Conservation (phyloP, 2,113 vertebrate genomes). For the Mesocricetus auratus region DNA sequence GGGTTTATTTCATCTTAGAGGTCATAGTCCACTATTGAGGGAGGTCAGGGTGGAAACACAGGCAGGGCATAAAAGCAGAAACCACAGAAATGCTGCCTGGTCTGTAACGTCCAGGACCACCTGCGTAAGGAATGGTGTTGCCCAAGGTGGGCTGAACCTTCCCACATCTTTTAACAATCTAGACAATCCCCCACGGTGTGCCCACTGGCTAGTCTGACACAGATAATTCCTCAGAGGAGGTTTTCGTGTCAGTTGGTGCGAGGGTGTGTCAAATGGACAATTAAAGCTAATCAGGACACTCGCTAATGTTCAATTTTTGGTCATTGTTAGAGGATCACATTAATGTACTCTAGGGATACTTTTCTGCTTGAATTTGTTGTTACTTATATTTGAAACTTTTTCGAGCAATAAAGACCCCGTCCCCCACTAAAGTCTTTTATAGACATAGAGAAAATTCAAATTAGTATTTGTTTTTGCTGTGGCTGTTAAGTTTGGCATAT, state of each 20-base stretch:
- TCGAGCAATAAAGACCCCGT: background rate
- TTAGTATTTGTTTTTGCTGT: background rate
- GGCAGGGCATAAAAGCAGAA: background rate
- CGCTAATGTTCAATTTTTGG: background rate
- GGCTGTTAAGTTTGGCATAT: background rate
- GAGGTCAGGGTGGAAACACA: background rate
- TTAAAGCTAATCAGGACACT: background rate
- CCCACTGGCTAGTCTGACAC: too few relatives aligned
- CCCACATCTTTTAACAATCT: background rate
- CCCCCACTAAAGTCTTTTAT: background rate
- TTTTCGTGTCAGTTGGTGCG: background rate
- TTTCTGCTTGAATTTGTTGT: background rate
- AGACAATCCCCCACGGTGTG: background rate
- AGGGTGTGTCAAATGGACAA: background rate
- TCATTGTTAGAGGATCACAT: background rate
- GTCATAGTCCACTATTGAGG: too few relatives aligned
- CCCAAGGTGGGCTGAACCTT: background rate
- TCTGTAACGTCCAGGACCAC: background rate
- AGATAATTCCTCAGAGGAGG: background rate
- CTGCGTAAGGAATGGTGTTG: background rate
- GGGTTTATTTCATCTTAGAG: background rate
- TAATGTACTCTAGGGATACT: background rate
- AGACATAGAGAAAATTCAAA: background rate
- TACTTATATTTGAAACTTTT: constrained; percentile 43
- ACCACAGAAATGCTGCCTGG: background rate